Conservation (phyloP, 2,113 vertebrate species). For the Manacus vitellinus region DNA sequence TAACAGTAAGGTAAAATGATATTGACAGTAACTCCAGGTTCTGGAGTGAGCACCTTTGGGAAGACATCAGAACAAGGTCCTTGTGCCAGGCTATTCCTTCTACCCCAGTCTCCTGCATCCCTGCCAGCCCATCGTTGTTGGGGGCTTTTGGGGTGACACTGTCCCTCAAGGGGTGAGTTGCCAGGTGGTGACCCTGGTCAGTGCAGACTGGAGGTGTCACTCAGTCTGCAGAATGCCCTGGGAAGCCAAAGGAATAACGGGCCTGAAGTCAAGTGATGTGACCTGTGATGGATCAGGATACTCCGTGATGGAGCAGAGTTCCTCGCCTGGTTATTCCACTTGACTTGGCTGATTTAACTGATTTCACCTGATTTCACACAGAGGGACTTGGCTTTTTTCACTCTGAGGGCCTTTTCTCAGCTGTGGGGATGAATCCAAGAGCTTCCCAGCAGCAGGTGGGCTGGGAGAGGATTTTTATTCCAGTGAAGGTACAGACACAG, state of each 20-base stretch:
- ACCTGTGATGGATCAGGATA: fast-evolving
- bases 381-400: not conserved
- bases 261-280: not conserved
- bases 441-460: not conserved
- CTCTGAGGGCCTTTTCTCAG: not conserved
- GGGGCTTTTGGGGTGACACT: not conserved
- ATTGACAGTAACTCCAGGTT: not conserved
- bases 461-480: not conserved
- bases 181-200: not conserved
- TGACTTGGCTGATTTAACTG: not conserved
- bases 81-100: not conserved
- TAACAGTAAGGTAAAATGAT: not conserved
- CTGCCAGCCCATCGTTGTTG: fast-evolving
- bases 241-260: not conserved
- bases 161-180: not conserved
- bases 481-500: not conserved
- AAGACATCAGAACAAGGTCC: not conserved
- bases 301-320: not conserved
- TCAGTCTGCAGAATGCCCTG: not conserved
- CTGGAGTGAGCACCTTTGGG: not conserved
- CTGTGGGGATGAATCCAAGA: not conserved
- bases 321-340: not conserved
- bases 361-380: not conserved
- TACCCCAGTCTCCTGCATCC: not conserved
- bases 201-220: not conserved